Evolutionary conservation across 2,797 vertebrate species (phyloP), one percentile per base, ranked within the genome.

Genomic region (Lithobates pipiens): DNA sequence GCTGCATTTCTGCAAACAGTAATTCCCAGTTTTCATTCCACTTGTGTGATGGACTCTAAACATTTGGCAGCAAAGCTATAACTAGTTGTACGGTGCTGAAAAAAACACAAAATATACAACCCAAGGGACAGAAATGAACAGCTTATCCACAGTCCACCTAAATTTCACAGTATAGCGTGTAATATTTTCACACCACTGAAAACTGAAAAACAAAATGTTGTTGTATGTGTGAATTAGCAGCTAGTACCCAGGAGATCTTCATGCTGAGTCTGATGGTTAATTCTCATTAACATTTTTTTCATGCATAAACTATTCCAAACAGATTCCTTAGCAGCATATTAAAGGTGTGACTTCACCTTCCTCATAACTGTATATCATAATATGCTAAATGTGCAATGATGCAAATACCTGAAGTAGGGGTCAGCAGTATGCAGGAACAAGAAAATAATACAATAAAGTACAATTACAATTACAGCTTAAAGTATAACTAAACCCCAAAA

Each of bases 261-360:
- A 83, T 85, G 88, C 67, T 86, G 46, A 78, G 72, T 83, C 83
- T 79, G 88, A 88, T 34, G 83, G 85, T 68, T 67, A 57, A 77
- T 73, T 54, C 65, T 63, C 79, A 79, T 7, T 77, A 65, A 88
- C 69, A 34, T 54, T 82, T 78, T 85, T 77, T 78, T 85, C 73
- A 74, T 88, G 82, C 86, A n/a, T 0, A 72, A 88, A 80, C 7
- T 80, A 88, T 84, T 90, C 88, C 88, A 88, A 92, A 84, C 88
- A 90, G 63, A 89, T 76, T 68, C 69, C 86, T 85, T 73, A 44
- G 67, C 81, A 89, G 80, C 82, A 90, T 82, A 88, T 88, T 25
- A 89, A 76, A 88, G 81, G 77, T 61, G 83, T 76, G 82, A 61
- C 23, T 81, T 89, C 84, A 75, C 7, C n/a, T n/a, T 42, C 81